These are phyloP conservation scores for Siniperca chuatsi DNA, from an alignment of 2,113 vertebrate species.

Conservation along the genomic window DNA sequence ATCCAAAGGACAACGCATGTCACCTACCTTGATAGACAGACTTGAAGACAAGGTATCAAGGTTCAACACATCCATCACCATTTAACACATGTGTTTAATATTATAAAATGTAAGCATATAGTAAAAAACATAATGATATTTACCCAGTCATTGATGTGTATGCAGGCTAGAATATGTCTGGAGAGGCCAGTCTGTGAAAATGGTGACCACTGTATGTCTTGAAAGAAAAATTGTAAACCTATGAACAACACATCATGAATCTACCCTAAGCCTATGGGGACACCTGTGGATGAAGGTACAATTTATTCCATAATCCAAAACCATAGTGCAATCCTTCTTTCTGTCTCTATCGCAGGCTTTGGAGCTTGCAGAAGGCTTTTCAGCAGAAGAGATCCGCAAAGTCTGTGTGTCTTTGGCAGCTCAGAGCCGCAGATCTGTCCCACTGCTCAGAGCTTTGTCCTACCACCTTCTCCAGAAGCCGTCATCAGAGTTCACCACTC, in stretches of 20 bases:
- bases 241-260: background rate
- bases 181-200: background rate
- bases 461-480: constrained; percentile 92
- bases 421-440: constrained; percentile 86
- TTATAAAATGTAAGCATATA: background rate
- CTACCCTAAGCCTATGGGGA: background rate
- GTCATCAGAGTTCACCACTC: constrained; percentile 77
- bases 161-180: background rate
- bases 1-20: constrained; percentile 76
- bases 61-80: background rate
- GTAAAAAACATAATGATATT: background rate
- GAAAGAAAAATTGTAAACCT: background rate
- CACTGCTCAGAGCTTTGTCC: constrained; percentile 90
- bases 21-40: constrained; percentile 84
- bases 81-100: background rate
- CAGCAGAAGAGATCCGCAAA: constrained; percentile 86
- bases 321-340: background rate
- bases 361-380: constrained; percentile 89
- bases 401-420: constrained; percentile 83
- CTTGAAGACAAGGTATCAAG: constrained; percentile 93
- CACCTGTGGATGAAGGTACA: background rate
- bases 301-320: background rate
- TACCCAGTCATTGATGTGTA: background rate
- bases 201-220: background rate
- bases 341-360: constrained; percentile 83